Evolutionary conservation across 2,797 vertebrate species (phyloP), one percentile per base, ranked within the genome.

Genomic region (Esox lucius): DNA sequence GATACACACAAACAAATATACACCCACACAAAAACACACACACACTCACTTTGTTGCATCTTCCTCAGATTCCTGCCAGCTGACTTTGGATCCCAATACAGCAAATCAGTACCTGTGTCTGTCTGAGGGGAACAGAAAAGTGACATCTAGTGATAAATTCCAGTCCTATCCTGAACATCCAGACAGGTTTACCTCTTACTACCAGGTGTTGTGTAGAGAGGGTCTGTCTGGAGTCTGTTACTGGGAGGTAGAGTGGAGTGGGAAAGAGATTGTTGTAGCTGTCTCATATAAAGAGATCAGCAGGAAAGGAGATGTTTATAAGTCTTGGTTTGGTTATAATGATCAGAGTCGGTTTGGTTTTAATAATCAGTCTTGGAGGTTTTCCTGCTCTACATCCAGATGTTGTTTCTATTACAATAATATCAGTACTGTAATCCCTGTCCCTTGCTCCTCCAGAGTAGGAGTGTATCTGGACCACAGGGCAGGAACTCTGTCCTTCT

Each of bases 401-500:
- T 59, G 53, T 17, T 22, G 1, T 22, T 59, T 59, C 53, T 22
- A 22, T 19, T 53, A 59, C 53, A 59, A 22, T 59, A 22, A 59
- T 22, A 59, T 11, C 53, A 59, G 2, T 7, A 59, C 53, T 22
- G 53, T 11, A 59, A 59, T 59, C 53, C 53, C 7, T 22, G 22
- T 1, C n/a, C 53, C 53, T 7, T 59, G 53, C n/a, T 22, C 53
- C 19, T 59, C 53, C 53, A 59, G 53, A 59, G 3, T 59, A 59
- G 53, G 53, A 24, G 53, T 59, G n/a, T 24, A 59, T 11, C 53
- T 59, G 53, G 8, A 59, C 53, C 53, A 59, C 53, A 59, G 9
- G n/a, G 53, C n/a, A 59, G 53, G 53, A 59, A 59, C n/a, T 59
- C 53, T 59, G n/a, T 59, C 53, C n/a, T 59, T 59, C n/a, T 59